phyloP scores from a whole-genome alignment of 2,797 vertebrate species.

The Buphagus erythrorhynchus region DNA sequence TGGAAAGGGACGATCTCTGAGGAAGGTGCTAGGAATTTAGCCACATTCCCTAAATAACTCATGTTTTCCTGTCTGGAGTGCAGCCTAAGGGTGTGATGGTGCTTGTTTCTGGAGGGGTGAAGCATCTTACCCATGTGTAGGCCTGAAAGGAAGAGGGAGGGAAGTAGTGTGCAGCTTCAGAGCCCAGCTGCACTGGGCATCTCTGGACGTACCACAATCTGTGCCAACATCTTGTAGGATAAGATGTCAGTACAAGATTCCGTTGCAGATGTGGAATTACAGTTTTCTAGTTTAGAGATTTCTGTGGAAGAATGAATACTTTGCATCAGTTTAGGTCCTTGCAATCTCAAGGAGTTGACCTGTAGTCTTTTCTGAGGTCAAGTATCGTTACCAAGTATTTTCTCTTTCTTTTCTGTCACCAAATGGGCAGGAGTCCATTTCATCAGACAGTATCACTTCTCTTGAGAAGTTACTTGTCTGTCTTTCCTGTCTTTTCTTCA shows the following conservation, averaged over 20 bases:
- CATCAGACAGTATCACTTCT: background rate
- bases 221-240: too few relatives aligned
- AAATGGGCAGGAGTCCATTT: background rate
- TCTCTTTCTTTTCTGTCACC: background rate
- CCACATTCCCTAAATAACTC: background rate
- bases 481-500: background rate
- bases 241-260: background rate
- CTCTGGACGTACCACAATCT: too few relatives aligned
- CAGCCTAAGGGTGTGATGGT: background rate
- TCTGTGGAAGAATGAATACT: background rate
- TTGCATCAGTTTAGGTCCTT: background rate
- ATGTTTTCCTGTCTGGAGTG: background rate
- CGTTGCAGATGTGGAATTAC: background rate
- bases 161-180: background rate
- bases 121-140: background rate
- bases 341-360: background rate
- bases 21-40: background rate
- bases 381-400: background rate
- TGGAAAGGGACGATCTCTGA: background rate
- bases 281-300: background rate
- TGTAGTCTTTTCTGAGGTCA: background rate
- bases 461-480: background rate
- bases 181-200: background rate
- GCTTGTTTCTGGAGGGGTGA: background rate
- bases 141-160: background rate